Base-by-base conservation (phyloP, 2,888 invertebrate species). In the Cephus spinipes region DNA sequence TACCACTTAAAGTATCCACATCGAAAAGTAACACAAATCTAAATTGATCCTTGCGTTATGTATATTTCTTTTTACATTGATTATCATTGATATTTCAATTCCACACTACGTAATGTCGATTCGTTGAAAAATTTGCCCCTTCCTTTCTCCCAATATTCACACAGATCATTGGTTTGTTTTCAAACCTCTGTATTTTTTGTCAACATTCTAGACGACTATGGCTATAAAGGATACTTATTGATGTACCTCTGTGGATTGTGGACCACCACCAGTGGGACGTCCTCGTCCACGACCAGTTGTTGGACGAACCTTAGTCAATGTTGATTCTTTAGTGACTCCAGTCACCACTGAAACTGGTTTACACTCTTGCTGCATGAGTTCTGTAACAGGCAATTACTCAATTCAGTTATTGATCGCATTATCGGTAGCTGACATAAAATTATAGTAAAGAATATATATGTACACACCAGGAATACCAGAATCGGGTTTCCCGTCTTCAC, bases 171-270 rank as follows among this genome's bases (percentile, higher is more conserved):
- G 9, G 23, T 55, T 23, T 55, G 55, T 55, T 55, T 23, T 55
- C 15, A 40, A 40, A 15, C 40, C 40, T 40, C 40, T 40, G 15
- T 40, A 55, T 23, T 9, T 23, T 15, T 15, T 2, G 23, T 23
- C 23, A 23, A 2, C 55, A 55, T 55, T 55, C 23, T 23, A 55
- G 23, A 55, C 23, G 55, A 55, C 55, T 55, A 55, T 55, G 55
- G 55, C 9, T 71, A 71, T 71, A 71, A 74, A 40, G 74, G 74
- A 79, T 79, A 71, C 79, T 86, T 85, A 87, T 78, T 87, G 83
- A 78, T 89, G 86, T 91, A 91, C 91, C 91, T 91, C 91, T 85
- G 88, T 86, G 79, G 87, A 79, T 83, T 89, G 89, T 77, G 85
- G 80, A 85, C 31, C 71, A 71, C 31, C 71, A 55, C 83, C 84